Base-by-base conservation (phyloP, 2,797 vertebrate species). In the Steatocranus sp. region DNA sequence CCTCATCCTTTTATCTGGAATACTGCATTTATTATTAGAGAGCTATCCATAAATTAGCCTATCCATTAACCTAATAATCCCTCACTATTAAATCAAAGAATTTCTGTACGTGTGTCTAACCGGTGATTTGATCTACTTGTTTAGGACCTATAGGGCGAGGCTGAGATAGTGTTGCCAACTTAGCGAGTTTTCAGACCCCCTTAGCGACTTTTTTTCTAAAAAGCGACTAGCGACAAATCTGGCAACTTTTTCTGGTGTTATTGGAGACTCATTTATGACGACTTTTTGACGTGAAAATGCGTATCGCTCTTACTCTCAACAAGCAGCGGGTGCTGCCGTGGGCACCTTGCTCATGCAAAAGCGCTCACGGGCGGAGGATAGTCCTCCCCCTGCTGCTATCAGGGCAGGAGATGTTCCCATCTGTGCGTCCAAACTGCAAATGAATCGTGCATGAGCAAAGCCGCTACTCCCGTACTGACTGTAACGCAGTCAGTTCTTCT, bases 231-330 rank as follows among this genome's bases (percentile, higher is more conserved):
- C 20, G 11, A 51, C 50, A 51, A 51, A 51, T 51, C 50, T 23
- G 20, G 50, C 20, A 7, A 14, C 50, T 8, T 53, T 14, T 53
- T 14, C 20, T 53, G 11, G 50, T 53, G 20, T 53, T 14, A 53
- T 53, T 25, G 50, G 20, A 53, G 20, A 53, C 11, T 25, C 2
- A 25, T 25, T 25, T 53, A 51, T 53, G 20, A 14, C 1, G 3
- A 50, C 0, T 1, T 50, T 50, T 2, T 50, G 48, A 50, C 18
- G 18, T 11, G 48, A 50, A 20, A 20, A 1, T 2, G 5, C 2
- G 9, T 20, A 49, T 49, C 9, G 48, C 48, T 49, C 9, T n/a
- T 49, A 6, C 48, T 20, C 48, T 2, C 18, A 49, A 49, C 48
- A 49, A 49, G 48, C 18, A 49, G 18, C 9, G 5, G 48, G 48